A percentile compares a stretch with the other conserved stretches of the same genome.
These are phyloP conservation scores for Azemiops feae DNA, from an alignment of 2,113 vertebrate genomes.

Conservation along the genomic window DNA sequence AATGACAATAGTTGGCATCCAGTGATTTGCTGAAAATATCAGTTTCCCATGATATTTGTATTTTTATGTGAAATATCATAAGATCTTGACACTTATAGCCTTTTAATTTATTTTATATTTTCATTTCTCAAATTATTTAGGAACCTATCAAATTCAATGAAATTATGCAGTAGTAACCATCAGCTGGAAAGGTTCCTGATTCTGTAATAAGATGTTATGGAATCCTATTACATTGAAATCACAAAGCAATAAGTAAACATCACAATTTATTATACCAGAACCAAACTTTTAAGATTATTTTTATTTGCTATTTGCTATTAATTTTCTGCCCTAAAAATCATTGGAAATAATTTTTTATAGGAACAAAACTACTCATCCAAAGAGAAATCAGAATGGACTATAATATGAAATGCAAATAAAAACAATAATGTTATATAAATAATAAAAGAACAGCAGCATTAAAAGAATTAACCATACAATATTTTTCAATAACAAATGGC, in stretches of 20 bases:
- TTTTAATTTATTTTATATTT: neutral
- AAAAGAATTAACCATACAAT: neutral
- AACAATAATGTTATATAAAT: neutral
- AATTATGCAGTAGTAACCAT: neutral
- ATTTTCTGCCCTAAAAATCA: neutral
- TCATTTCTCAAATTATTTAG: neutral
- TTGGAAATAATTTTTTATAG: neutral
- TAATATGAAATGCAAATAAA: neutral
- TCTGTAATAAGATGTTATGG: neutral
- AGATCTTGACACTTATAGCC: neutral
- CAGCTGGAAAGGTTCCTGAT: neutral
- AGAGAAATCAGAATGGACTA: neutral
- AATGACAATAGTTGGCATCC: neutral
- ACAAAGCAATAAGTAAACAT: neutral
- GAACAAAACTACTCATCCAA: neutral
- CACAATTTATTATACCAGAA: neutral
- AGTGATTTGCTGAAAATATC: neutral
- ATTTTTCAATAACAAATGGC: neutral
- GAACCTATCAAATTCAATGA: neutral
- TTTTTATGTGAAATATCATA: neutral
- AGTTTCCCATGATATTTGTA: neutral
- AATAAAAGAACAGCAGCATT: neutral
- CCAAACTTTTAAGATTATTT: neutral
- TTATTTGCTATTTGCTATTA: neutral
- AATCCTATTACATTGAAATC: neutral